These are phyloP conservation scores for Callyntrura guangdongensis DNA, from an alignment of 2,888 invertebrate genomes.

Conservation along the genomic window DNA sequence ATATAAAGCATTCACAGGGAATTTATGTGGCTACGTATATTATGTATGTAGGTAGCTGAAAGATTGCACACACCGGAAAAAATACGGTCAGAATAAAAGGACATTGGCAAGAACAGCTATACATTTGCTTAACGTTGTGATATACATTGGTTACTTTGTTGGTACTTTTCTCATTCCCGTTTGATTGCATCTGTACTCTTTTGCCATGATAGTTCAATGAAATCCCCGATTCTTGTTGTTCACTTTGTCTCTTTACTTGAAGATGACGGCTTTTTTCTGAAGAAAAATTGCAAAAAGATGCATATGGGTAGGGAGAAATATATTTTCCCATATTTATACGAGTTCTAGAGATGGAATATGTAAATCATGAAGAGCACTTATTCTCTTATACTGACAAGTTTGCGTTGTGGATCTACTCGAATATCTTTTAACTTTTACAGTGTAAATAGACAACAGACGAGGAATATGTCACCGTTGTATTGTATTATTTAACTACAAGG, in stretches of 20 bases:
- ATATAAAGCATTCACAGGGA: neutral
- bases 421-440: too few species aligned
- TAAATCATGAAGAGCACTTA: neutral
- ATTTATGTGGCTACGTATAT: neutral
- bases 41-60: constrained; percentile 12
- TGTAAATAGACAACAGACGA: neutral
- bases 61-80: constrained; percentile 59
- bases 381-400: too few species aligned
- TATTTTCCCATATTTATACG: neutral
- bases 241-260: constrained; percentile 51
- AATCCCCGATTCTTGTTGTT: neutral
- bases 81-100: constrained; percentile 60
- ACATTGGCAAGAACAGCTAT: constrained; percentile 23
- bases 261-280: constrained; percentile 53
- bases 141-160: constrained; percentile 45
- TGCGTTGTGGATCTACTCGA: too few species aligned
- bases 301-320: neutral
- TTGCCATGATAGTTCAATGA: neutral
- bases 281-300: constrained; percentile 27
- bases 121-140: constrained; percentile 50
- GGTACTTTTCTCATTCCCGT: neutral
- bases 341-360: neutral
- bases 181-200: constrained; percentile 36
- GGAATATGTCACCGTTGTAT: too few species aligned
- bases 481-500: too few species aligned